A percentile compares a stretch with the other conserved stretches of the same genome.
phyloP scores from a whole-genome alignment of 2,888 invertebrate genomes.

The Catocala sponsa region DNA sequence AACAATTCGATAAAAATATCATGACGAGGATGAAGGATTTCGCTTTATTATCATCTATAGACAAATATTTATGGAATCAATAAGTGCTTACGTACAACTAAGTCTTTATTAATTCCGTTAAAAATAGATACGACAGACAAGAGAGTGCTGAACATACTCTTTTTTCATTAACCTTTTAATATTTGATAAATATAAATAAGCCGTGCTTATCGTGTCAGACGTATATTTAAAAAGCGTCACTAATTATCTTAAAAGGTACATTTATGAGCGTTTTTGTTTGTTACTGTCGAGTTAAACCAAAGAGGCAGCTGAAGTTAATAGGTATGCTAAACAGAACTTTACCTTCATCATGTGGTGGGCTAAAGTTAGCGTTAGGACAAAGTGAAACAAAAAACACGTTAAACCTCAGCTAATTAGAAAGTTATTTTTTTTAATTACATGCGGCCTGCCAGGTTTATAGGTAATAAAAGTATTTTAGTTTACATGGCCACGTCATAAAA shows the following conservation, averaged over 20 bases:
- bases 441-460: slow-evolving; percentile 10
- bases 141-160: too few relatives aligned
- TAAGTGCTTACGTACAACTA: too few relatives aligned
- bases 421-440: slow-evolving; percentile 16
- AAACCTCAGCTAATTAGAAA: slow-evolving; percentile 20
- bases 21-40: too few relatives aligned
- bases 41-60: too few relatives aligned
- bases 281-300: neutral
- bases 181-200: too few relatives aligned
- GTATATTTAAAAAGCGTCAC: neutral
- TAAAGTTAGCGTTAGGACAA: neutral
- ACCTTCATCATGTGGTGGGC: slow-evolving; percentile 2
- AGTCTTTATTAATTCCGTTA: too few relatives aligned
- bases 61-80: too few relatives aligned
- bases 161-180: too few relatives aligned
- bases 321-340: slow-evolving; percentile 6
- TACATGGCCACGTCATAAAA: slow-evolving; percentile 1
- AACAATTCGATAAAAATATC: too few relatives aligned
- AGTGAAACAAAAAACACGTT: slow-evolving; percentile 21
- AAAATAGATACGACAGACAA: too few relatives aligned
- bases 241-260: neutral
- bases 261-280: neutral
- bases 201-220: too few relatives aligned
- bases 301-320: slow-evolving; percentile 8
- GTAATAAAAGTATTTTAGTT: slow-evolving; percentile 21